phyloP scores from a whole-genome alignment of 2,888 invertebrate species.

The Himalopsyche japonica region DNA sequence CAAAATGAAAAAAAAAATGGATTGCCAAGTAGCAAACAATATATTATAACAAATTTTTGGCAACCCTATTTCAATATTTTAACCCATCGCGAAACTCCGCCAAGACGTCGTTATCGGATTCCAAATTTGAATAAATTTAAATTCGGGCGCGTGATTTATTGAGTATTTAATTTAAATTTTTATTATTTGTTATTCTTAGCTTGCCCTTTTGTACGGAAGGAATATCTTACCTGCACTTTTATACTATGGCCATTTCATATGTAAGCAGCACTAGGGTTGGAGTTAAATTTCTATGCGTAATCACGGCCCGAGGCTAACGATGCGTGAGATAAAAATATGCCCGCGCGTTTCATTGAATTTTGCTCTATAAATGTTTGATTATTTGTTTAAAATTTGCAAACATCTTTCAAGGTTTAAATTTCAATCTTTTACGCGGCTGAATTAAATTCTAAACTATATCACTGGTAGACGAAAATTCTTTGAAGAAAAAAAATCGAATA shows the following conservation, averaged over 20 bases:
- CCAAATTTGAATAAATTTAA: slow-evolving; percentile 43
- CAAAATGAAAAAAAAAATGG: no score
- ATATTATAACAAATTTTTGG: no score
- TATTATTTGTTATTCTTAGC: slow-evolving; percentile 64
- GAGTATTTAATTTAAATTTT: slow-evolving; percentile 65
- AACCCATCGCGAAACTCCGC: neutral
- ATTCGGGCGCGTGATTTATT: slow-evolving; percentile 63
- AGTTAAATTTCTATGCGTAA: slow-evolving; percentile 44
- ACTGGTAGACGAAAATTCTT: no score
- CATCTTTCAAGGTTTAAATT: no score
- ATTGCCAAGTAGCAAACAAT: no score
- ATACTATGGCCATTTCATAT: neutral
- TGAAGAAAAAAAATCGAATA: no score
- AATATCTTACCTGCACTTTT: neutral
- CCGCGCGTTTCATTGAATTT: neutral
- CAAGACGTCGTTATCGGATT: slow-evolving; percentile 13
- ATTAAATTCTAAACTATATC: no score
- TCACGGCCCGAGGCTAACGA: slow-evolving; percentile 26
- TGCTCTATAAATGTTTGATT: neutral
- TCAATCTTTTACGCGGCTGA: no score
- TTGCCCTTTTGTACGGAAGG: slow-evolving; percentile 27
- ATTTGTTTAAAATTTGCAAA: no score
- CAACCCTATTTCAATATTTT: neutral
- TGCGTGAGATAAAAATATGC: slow-evolving; percentile 36
- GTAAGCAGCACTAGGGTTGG: slow-evolving; percentile 41